Conservation (phyloP, 2,888 invertebrate genomes). For the Coelogynopora nodosa region DNA sequence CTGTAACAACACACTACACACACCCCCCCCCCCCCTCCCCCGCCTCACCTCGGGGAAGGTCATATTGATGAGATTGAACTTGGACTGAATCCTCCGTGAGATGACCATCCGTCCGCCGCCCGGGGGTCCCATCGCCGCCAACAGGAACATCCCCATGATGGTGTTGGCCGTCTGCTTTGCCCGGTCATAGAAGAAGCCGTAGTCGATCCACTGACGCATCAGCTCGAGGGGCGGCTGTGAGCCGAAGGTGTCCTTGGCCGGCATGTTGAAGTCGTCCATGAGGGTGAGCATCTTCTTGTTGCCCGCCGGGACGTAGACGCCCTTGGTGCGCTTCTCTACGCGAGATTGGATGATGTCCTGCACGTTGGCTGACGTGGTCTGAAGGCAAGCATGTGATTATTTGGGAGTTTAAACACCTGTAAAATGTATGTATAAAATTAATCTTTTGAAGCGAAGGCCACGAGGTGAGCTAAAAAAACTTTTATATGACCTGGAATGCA, state of each 20-base stretch:
- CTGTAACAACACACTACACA: too few relatives aligned
- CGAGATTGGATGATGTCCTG: conserved; percentile 79
- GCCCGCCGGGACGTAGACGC: conserved; percentile 74
- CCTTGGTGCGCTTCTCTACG: conserved; percentile 82
- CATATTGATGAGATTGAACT: conserved; percentile 63
- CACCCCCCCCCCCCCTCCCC: too few relatives aligned
- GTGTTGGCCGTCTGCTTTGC: conserved; percentile 66
- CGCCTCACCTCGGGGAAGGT: conserved; percentile 72
- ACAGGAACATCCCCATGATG: conserved; percentile 64
- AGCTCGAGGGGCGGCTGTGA: conserved; percentile 83
- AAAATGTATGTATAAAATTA: too few relatives aligned
- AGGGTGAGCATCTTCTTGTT: conserved; percentile 78
- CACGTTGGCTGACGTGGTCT: conserved; percentile 77
- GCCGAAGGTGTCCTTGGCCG: conserved; percentile 79
- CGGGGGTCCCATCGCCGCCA: conserved; percentile 62
- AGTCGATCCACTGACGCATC: conserved; percentile 78
- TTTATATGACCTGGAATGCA: too few relatives aligned
- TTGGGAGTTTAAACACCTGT: too few relatives aligned
- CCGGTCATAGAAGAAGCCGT: conserved; percentile 83
- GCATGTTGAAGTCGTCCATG: conserved; percentile 90
- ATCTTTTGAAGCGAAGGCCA: too few relatives aligned
- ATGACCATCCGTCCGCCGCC: conserved; percentile 62
- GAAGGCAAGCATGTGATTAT: too few relatives aligned
- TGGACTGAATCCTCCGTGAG: conserved; percentile 60
- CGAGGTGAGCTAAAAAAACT: too few relatives aligned